Evolutionary conservation across 1,140 invertebrate species (phyloP), one percentile per base, ranked within the genome.

Genomic region (Leptinotarsa lineolata): DNA sequence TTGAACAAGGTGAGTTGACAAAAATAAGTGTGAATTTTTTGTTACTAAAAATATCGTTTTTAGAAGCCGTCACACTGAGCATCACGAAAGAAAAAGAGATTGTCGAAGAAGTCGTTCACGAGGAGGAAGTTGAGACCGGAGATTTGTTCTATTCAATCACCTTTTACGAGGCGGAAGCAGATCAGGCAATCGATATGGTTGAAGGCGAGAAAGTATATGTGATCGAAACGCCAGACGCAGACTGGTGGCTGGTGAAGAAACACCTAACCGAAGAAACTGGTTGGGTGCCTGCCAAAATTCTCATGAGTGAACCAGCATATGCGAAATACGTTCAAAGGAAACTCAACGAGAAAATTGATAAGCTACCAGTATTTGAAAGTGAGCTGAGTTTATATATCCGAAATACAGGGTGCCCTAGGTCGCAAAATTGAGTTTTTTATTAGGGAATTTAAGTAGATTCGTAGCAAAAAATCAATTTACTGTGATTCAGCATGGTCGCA

Each of bases 171-270:
- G 93, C 94, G n/a, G 94, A 97, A 86, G 93, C 91, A 61, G 90
- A 94, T 74, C 94, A 96, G 83, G 92, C 93, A 6, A 92, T 96
- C 70, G 94, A 94, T 83, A 86, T 97, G 13, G 92, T 96, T 0
- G 95, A 97, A 87, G 95, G 95, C 72, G 95, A 97, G 88, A 90
- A 90, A 81, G 90, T 97, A 15, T 94, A 94, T 73, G 91, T 97
- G 44, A 86, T 96, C 90, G 92, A 94, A 84, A 92, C 91, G 71
- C 90, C 91, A 59, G 93, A 93, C 79, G 86, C 87, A 70, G 94
- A 96, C 80, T 96, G 94, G 94, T 97, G 95, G 95, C 95, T 95
- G 82, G 94, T 97, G 0, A 91, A 90, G 76, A 97, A 97, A 85
- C 90, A 93, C 84, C 85, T 96, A 18, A 96, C 95, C 1, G 92